Conservation (phyloP, 2,888 invertebrate genomes). For the Trachelus iudaicus region DNA sequence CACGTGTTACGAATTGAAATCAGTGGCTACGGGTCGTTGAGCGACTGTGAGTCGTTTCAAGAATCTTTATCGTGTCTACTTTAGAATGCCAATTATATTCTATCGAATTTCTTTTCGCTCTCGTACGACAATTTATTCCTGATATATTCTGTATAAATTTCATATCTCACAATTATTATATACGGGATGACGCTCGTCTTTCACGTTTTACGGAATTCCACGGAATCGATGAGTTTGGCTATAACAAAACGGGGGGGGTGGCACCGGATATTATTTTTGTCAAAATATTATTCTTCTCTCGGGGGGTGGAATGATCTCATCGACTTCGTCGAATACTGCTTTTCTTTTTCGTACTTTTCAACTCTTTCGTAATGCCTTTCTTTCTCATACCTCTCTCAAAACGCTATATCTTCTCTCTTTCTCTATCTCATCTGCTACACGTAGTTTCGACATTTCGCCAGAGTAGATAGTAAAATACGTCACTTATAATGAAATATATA, state of each 20-base stretch:
- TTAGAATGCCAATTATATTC: too few species aligned
- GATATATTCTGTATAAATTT: neutral
- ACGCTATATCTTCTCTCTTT: conserved; percentile 19
- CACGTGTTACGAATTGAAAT: neutral
- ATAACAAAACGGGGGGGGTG: neutral
- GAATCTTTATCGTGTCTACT: neutral
- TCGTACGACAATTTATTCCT: too few species aligned
- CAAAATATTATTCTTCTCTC: neutral
- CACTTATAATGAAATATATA: neutral
- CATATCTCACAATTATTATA: neutral
- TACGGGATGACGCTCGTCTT: neutral
- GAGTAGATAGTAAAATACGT: neutral
- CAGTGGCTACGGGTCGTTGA: neutral
- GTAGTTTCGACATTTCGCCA: neutral
- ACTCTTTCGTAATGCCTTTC: neutral
- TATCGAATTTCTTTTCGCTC: too few species aligned
- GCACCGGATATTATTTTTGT: neutral
- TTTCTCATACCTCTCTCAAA: neutral
- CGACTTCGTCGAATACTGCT: conserved; percentile 20
- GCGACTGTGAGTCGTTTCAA: neutral
- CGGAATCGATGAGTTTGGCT: neutral
- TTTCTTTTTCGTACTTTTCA: conserved; percentile 9
- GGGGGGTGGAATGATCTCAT: conserved; percentile 25
- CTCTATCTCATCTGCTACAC: conserved; percentile 6
- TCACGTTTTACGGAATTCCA: neutral